Conservation (phyloP, 2,888 invertebrate genomes). For the Tryphoninae sp. region DNA sequence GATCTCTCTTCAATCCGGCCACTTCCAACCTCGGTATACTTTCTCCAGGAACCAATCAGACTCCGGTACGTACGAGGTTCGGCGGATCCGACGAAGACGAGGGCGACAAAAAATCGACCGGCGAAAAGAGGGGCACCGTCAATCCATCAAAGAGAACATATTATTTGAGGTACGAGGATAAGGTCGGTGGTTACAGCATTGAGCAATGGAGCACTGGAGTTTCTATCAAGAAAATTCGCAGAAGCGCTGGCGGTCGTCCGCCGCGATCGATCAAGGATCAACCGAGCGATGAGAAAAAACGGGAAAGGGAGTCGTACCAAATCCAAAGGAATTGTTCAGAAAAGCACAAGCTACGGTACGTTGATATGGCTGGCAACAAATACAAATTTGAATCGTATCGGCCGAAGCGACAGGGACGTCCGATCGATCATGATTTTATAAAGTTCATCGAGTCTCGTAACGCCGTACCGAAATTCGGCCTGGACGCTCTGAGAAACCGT, state of each 20-base stretch:
- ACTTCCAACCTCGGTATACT: slow-evolving; percentile 87
- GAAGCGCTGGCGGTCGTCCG: not conserved
- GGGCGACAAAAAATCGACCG: slow-evolving; percentile 9
- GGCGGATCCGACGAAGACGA: slow-evolving; percentile 40
- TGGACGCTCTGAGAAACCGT: slow-evolving; percentile 77
- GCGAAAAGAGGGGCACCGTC: slow-evolving; percentile 21
- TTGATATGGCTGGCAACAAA: slow-evolving; percentile 46
- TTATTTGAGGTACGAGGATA: slow-evolving; percentile 73
- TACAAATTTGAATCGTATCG: slow-evolving; percentile 63
- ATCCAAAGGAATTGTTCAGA: slow-evolving; percentile 20
- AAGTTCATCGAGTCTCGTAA: slow-evolving; percentile 67
- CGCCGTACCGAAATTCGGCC: slow-evolving; percentile 71
- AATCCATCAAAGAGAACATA: slow-evolving; percentile 50
- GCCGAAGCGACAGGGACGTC: slow-evolving; percentile 70
- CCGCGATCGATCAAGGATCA: slow-evolving; percentile 16
- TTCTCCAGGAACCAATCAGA: slow-evolving; percentile 80
- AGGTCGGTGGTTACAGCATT: slow-evolving; percentile 68
- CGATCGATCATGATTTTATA: slow-evolving; percentile 72
- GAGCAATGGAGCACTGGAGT: slow-evolving; percentile 76
- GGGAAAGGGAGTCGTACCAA: slow-evolving; percentile 8
- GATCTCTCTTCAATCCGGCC: slow-evolving; percentile 84
- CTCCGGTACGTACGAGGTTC: slow-evolving; percentile 68
- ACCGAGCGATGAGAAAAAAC: not conserved
- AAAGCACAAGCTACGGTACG: slow-evolving; percentile 42
- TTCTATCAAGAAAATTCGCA: slow-evolving; percentile 64